A percentile compares a stretch with the other conserved stretches of the same genome.
phyloP scores from a whole-genome alignment of 2,888 invertebrate species.

The Entomobrya multifasciata region DNA sequence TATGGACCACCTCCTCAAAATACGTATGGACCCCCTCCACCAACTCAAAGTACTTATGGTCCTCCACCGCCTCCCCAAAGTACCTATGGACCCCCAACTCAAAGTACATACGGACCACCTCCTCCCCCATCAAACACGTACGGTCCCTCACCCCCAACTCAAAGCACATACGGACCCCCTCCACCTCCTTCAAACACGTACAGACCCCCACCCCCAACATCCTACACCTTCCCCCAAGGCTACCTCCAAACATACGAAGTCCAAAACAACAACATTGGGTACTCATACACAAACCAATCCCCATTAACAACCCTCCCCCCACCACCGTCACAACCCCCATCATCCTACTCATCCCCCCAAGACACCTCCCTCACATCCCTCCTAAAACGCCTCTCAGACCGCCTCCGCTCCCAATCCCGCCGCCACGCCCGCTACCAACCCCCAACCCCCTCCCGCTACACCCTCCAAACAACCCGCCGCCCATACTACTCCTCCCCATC shows the following conservation, averaged over 20 bases:
- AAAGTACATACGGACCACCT: conserved; percentile 33
- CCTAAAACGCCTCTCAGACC: not conserved
- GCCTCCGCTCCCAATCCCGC: not conserved
- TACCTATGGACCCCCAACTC: conserved; percentile 28
- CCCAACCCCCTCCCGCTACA: no score
- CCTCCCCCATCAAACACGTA: not conserved
- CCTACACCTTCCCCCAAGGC: conserved; percentile 5
- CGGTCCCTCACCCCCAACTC: not conserved
- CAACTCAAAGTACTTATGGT: conserved; percentile 21
- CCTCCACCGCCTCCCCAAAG: not conserved
- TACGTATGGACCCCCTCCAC: conserved; percentile 26
- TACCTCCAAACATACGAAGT: conserved; percentile 37
- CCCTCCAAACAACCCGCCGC: not conserved
- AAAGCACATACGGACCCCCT: conserved; percentile 31
- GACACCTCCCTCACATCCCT: not conserved
- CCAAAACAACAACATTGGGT: not conserved
- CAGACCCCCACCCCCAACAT: not conserved
- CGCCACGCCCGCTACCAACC: conserved; percentile 3
- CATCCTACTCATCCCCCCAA: not conserved
- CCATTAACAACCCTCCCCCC: not conserved
- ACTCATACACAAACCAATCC: not conserved
- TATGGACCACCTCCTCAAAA: conserved; percentile 6
- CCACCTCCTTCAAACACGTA: not conserved
- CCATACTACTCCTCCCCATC: not conserved
- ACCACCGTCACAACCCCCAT: not conserved